These are phyloP conservation scores for Pristionchus fissidentatus DNA, from an alignment of 2,888 invertebrate genomes.

Conservation along the genomic window DNA sequence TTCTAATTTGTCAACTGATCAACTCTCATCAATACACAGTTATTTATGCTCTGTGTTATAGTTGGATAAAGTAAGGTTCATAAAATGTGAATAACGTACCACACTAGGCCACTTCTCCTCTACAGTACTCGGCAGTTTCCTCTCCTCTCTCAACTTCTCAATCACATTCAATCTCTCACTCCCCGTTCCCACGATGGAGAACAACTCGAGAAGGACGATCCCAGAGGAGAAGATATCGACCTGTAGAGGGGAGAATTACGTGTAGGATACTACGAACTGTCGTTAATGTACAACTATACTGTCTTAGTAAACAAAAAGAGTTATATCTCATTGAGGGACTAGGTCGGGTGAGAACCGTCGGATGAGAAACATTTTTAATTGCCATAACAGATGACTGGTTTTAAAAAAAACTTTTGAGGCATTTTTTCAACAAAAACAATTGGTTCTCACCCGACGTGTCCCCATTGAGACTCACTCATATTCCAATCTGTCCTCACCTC, in stretches of 20 bases:
- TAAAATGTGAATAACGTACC: neutral
- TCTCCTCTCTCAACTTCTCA: neutral
- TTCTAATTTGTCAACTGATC: no score
- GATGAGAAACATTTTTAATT: no score
- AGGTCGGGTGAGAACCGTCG: no score
- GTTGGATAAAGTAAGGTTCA: neutral
- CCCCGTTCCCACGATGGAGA: slow-evolving; percentile 6
- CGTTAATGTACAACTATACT: neutral
- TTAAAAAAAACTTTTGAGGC: neutral
- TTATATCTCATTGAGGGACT: no score
- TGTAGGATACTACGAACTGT: neutral
- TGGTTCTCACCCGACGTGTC: neutral
- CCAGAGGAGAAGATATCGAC: slow-evolving; percentile 46
- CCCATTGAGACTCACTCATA: no score
- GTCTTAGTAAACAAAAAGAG: neutral
- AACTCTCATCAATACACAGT: no score
- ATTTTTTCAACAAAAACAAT: neutral
- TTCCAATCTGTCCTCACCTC: slow-evolving; percentile 8
- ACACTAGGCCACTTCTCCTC: slow-evolving; percentile 7
- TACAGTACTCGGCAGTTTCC: neutral
- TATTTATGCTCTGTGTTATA: no score
- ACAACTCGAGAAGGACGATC: slow-evolving; percentile 44
- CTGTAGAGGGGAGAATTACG: neutral
- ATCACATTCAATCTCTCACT: slow-evolving; percentile 40
- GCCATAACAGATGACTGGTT: no score